Percentiles rank a stretch among this genome's conserved stretches.
phyloP scores from a whole-genome alignment of 2,888 invertebrate genomes.

The Campaea margaritaria region DNA sequence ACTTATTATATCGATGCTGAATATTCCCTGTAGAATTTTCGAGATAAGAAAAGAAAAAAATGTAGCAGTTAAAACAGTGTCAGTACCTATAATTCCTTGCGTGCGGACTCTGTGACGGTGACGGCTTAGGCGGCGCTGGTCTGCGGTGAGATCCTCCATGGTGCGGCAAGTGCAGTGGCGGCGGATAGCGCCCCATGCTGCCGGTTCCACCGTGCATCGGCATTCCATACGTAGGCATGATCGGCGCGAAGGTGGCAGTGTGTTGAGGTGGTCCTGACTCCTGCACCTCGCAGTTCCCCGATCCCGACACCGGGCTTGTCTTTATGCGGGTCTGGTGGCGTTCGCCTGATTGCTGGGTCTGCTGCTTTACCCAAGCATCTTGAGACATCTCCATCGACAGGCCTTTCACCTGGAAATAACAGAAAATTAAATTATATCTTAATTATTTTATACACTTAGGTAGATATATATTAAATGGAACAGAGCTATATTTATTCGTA shows the following conservation, averaged over 20 bases:
- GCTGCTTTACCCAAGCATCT: slow-evolving; percentile 81
- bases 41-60: too few relatives aligned
- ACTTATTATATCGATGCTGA: too few relatives aligned
- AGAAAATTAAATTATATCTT: not conserved
- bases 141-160: slow-evolving; percentile 81
- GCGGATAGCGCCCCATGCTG: slow-evolving; percentile 80
- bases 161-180: slow-evolving; percentile 87
- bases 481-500: too few relatives aligned
- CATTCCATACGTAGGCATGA: slow-evolving; percentile 74
- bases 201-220: slow-evolving; percentile 69
- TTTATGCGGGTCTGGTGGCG: slow-evolving; percentile 78
- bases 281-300: slow-evolving; percentile 75
- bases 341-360: slow-evolving; percentile 74
- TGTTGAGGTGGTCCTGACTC: slow-evolving; percentile 86
- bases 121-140: slow-evolving; percentile 79
- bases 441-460: too few relatives aligned
- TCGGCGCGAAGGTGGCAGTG: slow-evolving; percentile 75
- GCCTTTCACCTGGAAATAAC: slow-evolving; percentile 75
- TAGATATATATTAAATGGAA: too few relatives aligned
- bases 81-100: slow-evolving; percentile 84
- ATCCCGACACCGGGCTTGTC: slow-evolving; percentile 77
- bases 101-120: slow-evolving; percentile 83
- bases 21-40: too few relatives aligned
- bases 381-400: slow-evolving; percentile 83
- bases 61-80: too few relatives aligned